Percentiles rank a stretch among this genome's conserved stretches.
Evolutionary conservation across 2,888 invertebrate genomes (phyloP).

Genomic region (Desoria tigrina): DNA sequence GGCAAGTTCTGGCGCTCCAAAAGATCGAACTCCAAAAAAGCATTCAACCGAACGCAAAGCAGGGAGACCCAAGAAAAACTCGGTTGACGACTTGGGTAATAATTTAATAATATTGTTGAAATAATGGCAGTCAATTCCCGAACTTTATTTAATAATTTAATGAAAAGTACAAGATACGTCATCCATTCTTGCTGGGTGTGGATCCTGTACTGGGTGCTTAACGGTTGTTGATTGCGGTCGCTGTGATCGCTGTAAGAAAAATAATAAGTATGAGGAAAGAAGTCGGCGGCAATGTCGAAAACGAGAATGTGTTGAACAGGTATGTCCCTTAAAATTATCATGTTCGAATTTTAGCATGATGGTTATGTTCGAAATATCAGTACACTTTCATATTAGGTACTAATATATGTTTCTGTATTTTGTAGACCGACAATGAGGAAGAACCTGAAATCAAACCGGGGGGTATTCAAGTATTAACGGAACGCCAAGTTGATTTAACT

Average conservation of each 20-base stretch:
- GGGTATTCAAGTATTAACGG: background rate
- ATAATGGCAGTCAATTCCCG: no score
- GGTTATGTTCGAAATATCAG: no score
- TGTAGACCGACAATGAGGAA: background rate
- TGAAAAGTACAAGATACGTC: no score
- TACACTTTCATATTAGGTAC: no score
- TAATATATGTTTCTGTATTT: slow-evolving; percentile 5
- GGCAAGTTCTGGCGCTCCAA: slow-evolving; percentile 18
- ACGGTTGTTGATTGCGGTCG: slow-evolving; percentile 70
- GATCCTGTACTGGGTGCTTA: slow-evolving; percentile 74
- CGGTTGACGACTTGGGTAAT: background rate
- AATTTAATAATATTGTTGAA: no score
- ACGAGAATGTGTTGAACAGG: no score
- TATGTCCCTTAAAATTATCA: no score
- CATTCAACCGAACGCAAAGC: slow-evolving; percentile 19
- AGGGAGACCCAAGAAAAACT: no score
- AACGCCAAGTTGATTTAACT: background rate
- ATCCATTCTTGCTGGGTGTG: slow-evolving; percentile 60
- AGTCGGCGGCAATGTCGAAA: slow-evolving; percentile 29
- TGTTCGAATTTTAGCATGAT: no score
- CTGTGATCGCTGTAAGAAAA: slow-evolving; percentile 65
- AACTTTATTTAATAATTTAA: no score
- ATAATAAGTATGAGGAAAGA: slow-evolving; percentile 17
- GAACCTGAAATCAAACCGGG: background rate
- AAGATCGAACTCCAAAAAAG: slow-evolving; percentile 29